Percentiles rank a stretch among this genome's conserved stretches.
Conservation (phyloP, 1,140 invertebrate species). For the Araneus ventricosus region DNA sequence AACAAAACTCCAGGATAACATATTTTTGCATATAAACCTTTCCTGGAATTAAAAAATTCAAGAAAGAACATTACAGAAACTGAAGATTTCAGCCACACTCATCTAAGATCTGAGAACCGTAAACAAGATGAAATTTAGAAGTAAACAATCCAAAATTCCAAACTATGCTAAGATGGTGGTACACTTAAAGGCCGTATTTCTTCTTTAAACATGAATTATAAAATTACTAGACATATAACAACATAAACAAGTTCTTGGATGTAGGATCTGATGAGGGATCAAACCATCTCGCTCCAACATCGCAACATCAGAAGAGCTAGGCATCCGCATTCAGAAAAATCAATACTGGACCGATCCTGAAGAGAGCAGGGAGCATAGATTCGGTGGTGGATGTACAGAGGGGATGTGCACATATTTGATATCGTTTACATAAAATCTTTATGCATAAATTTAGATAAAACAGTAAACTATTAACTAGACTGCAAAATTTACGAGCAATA, state of each 20-base stretch:
- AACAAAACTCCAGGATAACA: background rate
- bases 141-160: background rate
- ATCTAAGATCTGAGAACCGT: background rate
- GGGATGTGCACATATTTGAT: conserved; percentile 24
- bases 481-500: no score
- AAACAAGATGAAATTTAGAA: background rate
- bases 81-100: background rate
- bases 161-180: background rate
- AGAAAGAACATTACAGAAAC: background rate
- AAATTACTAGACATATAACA: background rate
- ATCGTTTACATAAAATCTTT: background rate
- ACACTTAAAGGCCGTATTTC: background rate
- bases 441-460: background rate
- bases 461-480: background rate
- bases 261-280: no score
- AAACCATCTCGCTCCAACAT: background rate
- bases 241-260: background rate
- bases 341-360: conserved; percentile 33
- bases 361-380: background rate
- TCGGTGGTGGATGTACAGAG: background rate
- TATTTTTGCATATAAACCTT: background rate
- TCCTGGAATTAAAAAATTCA: background rate
- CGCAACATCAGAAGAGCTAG: conserved; percentile 9
- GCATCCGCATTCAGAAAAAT: conserved; percentile 59
- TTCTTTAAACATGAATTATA: background rate